Conservation (phyloP, 2,113 vertebrate genomes). For the Entelurus aequoreus region DNA sequence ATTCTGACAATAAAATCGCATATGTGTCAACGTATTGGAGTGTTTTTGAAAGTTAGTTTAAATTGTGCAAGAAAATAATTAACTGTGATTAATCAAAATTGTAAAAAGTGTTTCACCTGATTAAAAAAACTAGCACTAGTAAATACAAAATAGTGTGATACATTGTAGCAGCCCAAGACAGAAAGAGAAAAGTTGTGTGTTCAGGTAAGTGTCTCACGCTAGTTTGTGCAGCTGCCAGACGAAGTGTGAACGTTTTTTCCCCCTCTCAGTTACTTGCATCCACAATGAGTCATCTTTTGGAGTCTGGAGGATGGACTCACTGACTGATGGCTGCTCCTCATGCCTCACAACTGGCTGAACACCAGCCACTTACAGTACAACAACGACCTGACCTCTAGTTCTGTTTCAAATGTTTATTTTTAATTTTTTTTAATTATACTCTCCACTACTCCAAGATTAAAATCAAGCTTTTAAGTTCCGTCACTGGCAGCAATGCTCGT, state of each 20-base stretch:
- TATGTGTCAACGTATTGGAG: too few relatives aligned
- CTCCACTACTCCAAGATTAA: constrained; percentile 15
- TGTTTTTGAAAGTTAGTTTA: too few relatives aligned
- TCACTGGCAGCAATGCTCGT: neutral
- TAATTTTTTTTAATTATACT: neutral
- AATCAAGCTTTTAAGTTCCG: neutral
- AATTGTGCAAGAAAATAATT: too few relatives aligned
- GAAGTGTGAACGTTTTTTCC: constrained; percentile 44
- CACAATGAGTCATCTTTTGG: constrained; percentile 46
- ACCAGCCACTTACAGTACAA: too few relatives aligned
- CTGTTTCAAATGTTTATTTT: neutral
- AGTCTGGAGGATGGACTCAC: constrained; percentile 29
- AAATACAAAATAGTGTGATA: too few relatives aligned
- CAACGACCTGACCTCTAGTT: constrained; percentile 23
- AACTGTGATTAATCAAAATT: too few relatives aligned
- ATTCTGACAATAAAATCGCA: too few relatives aligned
- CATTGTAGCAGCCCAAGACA: neutral
- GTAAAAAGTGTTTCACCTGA: too few relatives aligned
- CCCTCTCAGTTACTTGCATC: constrained; percentile 36
- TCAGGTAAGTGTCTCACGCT: constrained; percentile 41
- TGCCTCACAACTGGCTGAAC: constrained; percentile 21
- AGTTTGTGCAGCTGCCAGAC: constrained; percentile 38
- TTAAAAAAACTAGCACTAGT: too few relatives aligned
- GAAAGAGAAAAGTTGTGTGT: constrained; percentile 38
- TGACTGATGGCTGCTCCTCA: constrained; percentile 29